Evolutionary conservation across 2,888 invertebrate species (phyloP).

Genomic region (Iselma pallidipennis): DNA sequence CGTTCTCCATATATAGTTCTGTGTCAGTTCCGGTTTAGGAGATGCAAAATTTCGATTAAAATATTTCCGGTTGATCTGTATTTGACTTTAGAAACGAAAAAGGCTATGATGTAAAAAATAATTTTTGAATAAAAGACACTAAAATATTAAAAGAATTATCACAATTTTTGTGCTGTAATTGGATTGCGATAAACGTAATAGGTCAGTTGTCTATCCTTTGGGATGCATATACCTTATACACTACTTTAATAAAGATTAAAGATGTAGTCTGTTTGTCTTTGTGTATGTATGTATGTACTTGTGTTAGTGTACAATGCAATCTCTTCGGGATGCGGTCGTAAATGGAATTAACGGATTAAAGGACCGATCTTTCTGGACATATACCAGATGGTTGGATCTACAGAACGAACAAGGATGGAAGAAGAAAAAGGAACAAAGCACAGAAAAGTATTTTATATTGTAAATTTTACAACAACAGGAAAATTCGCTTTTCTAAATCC

Average conservation of each 20-base stretch:
- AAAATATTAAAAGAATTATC: no score
- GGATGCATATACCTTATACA: conserved; percentile 11
- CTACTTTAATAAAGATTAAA: conserved; percentile 23
- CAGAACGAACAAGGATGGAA: no score
- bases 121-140: no score
- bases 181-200: conserved; percentile 18
- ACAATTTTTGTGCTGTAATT: conserved; percentile 10
- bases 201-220: conserved; percentile 18
- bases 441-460: no score
- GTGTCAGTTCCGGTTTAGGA: conserved; percentile 15
- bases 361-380: not conserved
- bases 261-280: no score
- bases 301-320: conserved; percentile 8
- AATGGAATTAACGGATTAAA: conserved; percentile 21
- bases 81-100: no score
- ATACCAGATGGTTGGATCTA: not conserved
- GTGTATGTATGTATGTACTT: not conserved
- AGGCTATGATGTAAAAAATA: no score
- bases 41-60: conserved; percentile 15
- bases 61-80: conserved; percentile 8
- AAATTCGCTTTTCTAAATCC: not conserved
- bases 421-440: no score
- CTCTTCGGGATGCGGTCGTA: conserved; percentile 11
- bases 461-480: not conserved
- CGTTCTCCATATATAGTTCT: not conserved